Evolutionary conservation across 2,797 vertebrate genomes (phyloP), one percentile per base, ranked within the genome.

Genomic region (Sebastes paucispinis): DNA sequence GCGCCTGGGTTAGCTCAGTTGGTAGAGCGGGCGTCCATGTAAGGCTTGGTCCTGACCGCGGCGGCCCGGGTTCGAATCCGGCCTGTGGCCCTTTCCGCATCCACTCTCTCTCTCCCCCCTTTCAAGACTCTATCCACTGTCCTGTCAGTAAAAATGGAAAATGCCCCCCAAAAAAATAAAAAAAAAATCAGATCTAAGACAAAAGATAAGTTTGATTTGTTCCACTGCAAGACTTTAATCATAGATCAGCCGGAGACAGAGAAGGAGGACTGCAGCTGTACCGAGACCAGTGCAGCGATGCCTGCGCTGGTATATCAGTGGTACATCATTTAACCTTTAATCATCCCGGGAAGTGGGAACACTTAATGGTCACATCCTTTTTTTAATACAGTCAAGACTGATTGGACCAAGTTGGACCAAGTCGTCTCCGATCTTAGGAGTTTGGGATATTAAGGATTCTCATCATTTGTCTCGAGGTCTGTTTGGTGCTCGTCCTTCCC

Each of bases 131-230:
- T 24, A 24, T 24, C 24, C 24, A 24, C 24, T 24, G 24, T 24
- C 24, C 24, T 24, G 24, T 24, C 24, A 24, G 2, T 24, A 24
- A 24, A 24, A 24, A 24, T 24, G 24, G 24, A 24, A 24, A 24
- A 24, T 24, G 24, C 24, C 24, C 24, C 24, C 24, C 24, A 24
- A 24, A 24, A 24, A 24, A 24, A 24, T n/a, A 24, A 24, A 24
- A 24, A 24, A 24, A 20, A 22, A 79, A 29, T 10, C 5, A 67
- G 82, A 83, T 79, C 18, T 69, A 20, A 67, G 73, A 65, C 69
- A 65, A 68, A 80, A 80, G 60, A 59, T 67, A 31, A 39, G 63
- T 64, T 69, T 54, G 71, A 32, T 81, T 83, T 80, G 71, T 83
- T 81, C 16, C 11, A 6, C 62, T 81, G 74, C 39, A n/a, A 58